phyloP scores from a whole-genome alignment of 2,888 invertebrate genomes.

The Neoitamus cyanurus region DNA sequence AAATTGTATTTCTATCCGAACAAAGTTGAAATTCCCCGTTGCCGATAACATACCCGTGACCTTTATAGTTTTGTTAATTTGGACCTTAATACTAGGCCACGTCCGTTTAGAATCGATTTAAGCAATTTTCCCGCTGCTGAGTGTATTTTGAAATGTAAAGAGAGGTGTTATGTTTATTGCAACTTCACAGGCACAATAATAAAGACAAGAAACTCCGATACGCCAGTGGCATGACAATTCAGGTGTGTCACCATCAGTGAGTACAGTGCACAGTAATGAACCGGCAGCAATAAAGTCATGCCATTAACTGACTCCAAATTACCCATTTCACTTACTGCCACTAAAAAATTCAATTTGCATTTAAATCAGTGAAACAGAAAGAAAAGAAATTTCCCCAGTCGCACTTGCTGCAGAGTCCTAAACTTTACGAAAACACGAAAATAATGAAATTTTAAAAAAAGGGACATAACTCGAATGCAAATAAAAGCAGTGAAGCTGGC shows the following conservation, averaged over 20 bases:
- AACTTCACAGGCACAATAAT: not conserved
- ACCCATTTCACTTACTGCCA: constrained; percentile 10
- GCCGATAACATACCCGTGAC: no score
- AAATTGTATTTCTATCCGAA: no score
- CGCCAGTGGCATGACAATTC: not conserved
- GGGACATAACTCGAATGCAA: constrained; percentile 13
- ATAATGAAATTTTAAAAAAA: constrained; percentile 1
- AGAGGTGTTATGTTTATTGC: not conserved
- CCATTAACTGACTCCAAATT: not conserved
- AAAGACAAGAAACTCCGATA: not conserved
- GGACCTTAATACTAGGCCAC: not conserved
- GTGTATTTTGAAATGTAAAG: not conserved
- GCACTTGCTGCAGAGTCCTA: not conserved
- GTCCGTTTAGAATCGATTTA: not conserved
- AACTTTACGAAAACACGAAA: not conserved
- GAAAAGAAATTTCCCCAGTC: not conserved
- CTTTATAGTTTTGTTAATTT: not conserved
- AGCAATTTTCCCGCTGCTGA: not conserved
- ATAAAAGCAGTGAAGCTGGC: not conserved
- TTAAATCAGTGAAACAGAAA: constrained; percentile 6
- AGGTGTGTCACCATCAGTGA: not conserved
- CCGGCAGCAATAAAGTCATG: not conserved
- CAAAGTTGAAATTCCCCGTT: no score
- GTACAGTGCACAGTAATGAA: not conserved
- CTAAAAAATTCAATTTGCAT: constrained; percentile 29